Evolutionary conservation across 2,113 vertebrate species (phyloP).

Genomic region (Hemiprocne comata): DNA sequence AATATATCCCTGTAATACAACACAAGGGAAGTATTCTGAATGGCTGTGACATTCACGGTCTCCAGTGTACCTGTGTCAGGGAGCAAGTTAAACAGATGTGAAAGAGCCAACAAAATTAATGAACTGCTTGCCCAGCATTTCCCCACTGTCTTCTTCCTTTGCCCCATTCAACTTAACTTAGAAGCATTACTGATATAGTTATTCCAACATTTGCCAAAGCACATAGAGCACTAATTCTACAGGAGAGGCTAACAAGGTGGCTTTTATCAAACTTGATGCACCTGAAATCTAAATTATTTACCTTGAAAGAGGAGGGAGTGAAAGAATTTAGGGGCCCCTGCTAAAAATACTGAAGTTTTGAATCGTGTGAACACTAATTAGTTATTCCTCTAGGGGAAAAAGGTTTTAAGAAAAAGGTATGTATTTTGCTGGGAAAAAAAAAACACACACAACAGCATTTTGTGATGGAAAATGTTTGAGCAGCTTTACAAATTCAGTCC

Average conservation of each 20-base stretch:
- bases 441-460: neutral
- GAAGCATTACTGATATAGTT: neutral
- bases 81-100: conserved; percentile 4
- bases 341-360: conserved; percentile 29
- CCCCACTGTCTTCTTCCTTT: neutral
- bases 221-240: neutral
- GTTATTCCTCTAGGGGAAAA: neutral
- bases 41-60: neutral
- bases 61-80: neutral
- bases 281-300: conserved; percentile 47
- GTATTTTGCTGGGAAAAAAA: conserved; percentile 4
- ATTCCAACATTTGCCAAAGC: neutral
- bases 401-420: neutral
- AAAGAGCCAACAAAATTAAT: conserved; percentile 26
- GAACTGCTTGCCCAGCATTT: neutral
- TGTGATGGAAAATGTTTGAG: neutral
- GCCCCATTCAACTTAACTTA: neutral
- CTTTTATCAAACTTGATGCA: conserved; percentile 22
- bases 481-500: neutral
- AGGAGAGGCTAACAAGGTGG: conserved; percentile 6
- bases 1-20: neutral
- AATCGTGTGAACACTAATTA: conserved; percentile 13
- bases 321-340: conserved; percentile 9
- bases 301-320: neutral
- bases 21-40: neutral